Base-by-base conservation (phyloP, 2,797 vertebrate species). In the Gorsachius magnificus region DNA sequence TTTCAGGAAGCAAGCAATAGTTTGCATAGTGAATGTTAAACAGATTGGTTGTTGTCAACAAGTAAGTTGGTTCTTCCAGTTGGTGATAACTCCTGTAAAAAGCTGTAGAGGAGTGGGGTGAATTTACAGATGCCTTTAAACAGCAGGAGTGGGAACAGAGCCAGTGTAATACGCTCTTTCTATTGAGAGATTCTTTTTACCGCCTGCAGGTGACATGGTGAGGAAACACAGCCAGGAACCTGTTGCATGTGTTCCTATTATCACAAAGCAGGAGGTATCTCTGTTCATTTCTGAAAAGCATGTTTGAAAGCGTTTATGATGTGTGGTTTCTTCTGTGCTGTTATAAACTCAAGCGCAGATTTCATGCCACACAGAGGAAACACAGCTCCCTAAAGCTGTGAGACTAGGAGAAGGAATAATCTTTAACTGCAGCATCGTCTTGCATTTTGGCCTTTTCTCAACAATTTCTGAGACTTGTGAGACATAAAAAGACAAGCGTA, bases 11-110 rank as follows among this genome's bases (percentile, higher is more conserved):
- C 4, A 41, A n/a, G 16, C 90, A 81, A 8, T 78, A 35, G 17
- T 86, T 94, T 69, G 29, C 17, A 2, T 12, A 69, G 28, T 21
- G 54, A 29, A 36, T 0, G 1, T 68, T 77, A 45, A 70, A 91
- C 13, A 0, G 0, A n/a, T 66, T 7, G 0, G 5, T 43, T 24
- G 21, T 71, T 51, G 28, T 16, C 1, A 3, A 33, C 51, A 46
- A 36, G 12, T 20, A 71, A 86, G 4, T 7, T 60, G 53, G 29
- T 57, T 48, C 31, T 64, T 92, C 46, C 45, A 25, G 5, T 31
- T 79, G 45, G 16, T 63, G 43, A n/a, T 61, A 75, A 65, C 6
- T 6, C 31, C 53, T 61, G 35, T 15, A 50, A 87, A 76, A 79
- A 64, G 17, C 18, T 46, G 26, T 68, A 54, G 77, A 68, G 16